These are phyloP conservation scores for Tachuris rubrigastra DNA, from an alignment of 2,113 vertebrate species.

Conservation along the genomic window DNA sequence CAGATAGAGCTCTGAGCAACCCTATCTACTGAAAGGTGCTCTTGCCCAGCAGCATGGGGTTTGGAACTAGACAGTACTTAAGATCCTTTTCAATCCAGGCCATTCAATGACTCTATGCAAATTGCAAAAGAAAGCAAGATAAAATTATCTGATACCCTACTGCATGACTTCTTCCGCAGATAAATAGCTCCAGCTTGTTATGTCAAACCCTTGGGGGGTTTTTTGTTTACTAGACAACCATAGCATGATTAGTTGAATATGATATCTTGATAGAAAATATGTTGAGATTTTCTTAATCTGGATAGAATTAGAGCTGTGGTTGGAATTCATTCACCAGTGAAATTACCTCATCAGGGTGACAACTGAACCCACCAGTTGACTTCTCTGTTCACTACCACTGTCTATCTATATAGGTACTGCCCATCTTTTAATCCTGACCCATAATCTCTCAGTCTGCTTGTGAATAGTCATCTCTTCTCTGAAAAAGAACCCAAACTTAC, in stretches of 20 bases:
- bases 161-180: neutral
- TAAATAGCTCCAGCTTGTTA: neutral
- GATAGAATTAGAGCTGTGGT: neutral
- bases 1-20: neutral
- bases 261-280: neutral
- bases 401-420: neutral
- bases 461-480: neutral
- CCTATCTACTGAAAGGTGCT: neutral
- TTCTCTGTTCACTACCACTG: neutral
- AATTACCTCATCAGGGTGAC: neutral
- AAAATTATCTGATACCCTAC: neutral
- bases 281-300: neutral
- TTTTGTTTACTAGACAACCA: neutral
- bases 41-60: accelerated
- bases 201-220: neutral
- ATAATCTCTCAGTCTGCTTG: neutral
- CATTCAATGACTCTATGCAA: neutral
- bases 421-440: neutral
- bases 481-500: neutral
- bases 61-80: neutral
- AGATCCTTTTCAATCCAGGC: neutral
- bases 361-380: neutral
- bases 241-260: neutral
- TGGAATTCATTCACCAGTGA: neutral
- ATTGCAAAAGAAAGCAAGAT: neutral